A percentile compares a stretch with the other conserved stretches of the same genome.
These are phyloP conservation scores for Chaetodon trifasciatus DNA, from an alignment of 2,797 vertebrate genomes.

Conservation along the genomic window DNA sequence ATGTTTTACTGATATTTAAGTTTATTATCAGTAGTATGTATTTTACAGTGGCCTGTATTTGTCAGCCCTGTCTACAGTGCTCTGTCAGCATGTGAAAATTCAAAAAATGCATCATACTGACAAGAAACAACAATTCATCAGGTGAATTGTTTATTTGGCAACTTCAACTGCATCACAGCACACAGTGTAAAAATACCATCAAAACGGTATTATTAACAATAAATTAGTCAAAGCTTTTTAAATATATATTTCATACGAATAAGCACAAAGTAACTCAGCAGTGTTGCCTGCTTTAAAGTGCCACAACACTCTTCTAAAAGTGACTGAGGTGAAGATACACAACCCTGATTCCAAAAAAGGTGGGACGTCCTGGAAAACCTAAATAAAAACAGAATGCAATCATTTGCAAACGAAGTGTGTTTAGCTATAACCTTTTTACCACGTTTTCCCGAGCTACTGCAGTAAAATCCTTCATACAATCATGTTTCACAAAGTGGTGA, in stretches of 20 bases:
- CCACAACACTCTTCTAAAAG: constrained; percentile 6
- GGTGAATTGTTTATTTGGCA: constrained; percentile 81
- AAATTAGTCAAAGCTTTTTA: constrained; percentile 39
- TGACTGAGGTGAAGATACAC: not conserved
- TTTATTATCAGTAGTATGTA: not conserved
- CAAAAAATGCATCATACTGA: constrained; percentile 40
- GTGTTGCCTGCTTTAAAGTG: constrained; percentile 39
- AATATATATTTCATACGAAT: constrained; percentile 29
- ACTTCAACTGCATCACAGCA: constrained; percentile 70
- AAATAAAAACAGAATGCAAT: too few species aligned
- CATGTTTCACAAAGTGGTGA: too few species aligned
- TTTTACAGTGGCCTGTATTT: not conserved
- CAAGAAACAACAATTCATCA: constrained; percentile 80
- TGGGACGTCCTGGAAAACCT: too few species aligned
- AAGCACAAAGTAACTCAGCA: constrained; percentile 23
- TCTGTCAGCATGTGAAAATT: constrained; percentile 4
- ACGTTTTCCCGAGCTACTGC: too few species aligned
- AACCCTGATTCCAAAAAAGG: not conserved
- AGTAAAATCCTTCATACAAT: too few species aligned
- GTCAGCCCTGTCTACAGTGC: not conserved
- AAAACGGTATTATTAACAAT: constrained; percentile 52
- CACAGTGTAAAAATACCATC: constrained; percentile 57
- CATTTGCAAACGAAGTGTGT: too few species aligned
- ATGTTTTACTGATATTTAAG: not conserved
- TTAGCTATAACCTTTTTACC: too few species aligned